Base-by-base conservation (phyloP, 2,797 vertebrate genomes). In the Coregonus sp. region DNA sequence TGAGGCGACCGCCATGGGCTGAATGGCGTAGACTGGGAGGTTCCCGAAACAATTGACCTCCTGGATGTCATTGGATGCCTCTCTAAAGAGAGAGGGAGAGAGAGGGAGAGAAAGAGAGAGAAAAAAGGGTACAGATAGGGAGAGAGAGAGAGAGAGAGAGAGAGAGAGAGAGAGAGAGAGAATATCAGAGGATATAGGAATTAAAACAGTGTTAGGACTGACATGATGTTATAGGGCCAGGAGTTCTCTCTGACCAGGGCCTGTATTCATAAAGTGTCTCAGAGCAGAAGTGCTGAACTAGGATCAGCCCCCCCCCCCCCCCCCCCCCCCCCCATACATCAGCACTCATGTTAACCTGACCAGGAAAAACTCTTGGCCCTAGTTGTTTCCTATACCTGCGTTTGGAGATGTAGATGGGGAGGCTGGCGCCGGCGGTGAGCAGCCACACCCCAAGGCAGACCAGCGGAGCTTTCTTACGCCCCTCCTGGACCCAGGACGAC, bases 391-490 rank as follows among this genome's bases (percentile, higher is more conserved):
- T 11, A 63, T 25, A 9, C 0, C 4, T 1, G 1, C 0, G 12
- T 0, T 72, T 66, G 16, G 0, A 0, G 4, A 84, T 25, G 81
- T 93, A 93, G 63, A 80, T 72, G 0, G 87, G 88, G 6, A 92
- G 20, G 63, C 91, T 91, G 5, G 92, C 80, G 0, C 88, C 85
- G 0, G 88, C 31, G 16, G 92, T 93, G 20, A 94, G 20, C 2
- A 86, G 3, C 94, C 94, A 95, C n/a, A 94, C 87, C 0, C 82
- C 91, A 0, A 89, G 56, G 76, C 94, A 94, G 18, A 94, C 40
- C 18, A 86, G 78, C 0, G 83, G 80, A 0, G 94, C 91, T 47
- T 86, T 89, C 56, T 86, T 90, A 33, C 94, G 93, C 1, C 76
- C 65, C 15, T 78, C 75, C 4, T 82, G 86, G n/a, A 92, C 80